Percentiles rank a stretch among this genome's conserved stretches.
phyloP scores from a whole-genome alignment of 2,888 invertebrate genomes.

The Caenorhabditis wallacei region DNA sequence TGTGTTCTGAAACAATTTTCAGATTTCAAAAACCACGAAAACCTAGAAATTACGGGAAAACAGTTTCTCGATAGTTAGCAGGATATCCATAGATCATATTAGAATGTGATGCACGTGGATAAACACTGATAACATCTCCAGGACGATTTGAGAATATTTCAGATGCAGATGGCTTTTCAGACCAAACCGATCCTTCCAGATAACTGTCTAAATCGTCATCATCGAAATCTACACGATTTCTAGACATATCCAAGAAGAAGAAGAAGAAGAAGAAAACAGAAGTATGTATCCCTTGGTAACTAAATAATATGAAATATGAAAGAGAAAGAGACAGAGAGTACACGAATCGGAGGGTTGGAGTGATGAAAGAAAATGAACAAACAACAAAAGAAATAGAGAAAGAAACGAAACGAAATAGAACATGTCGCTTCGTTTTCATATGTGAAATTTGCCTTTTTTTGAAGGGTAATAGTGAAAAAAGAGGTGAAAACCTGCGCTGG shows the following conservation, averaged over 20 bases:
- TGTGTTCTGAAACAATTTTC: constrained; percentile 24
- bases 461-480: too few relatives aligned
- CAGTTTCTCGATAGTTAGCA: constrained; percentile 61
- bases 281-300: constrained; percentile 29
- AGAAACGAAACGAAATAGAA: constrained; percentile 35
- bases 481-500: constrained; percentile 17
- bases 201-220: constrained; percentile 70
- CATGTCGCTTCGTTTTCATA: constrained; percentile 44
- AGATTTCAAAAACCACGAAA: not conserved
- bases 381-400: constrained; percentile 42
- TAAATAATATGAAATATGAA: constrained; percentile 10
- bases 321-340: constrained; percentile 28
- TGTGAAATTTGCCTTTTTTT: constrained; percentile 14
- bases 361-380: constrained; percentile 15
- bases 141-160: constrained; percentile 48
- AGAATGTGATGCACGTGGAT: constrained; percentile 59
- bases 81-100: constrained; percentile 63
- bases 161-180: constrained; percentile 66
- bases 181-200: constrained; percentile 70
- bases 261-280: too few relatives aligned
- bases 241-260: constrained; percentile 11
- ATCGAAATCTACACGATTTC: constrained; percentile 36
- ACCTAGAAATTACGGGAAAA: constrained; percentile 62
- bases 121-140: constrained; percentile 66
- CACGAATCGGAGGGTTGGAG: constrained; percentile 21